Base-by-base conservation (phyloP, 1,140 invertebrate species). In the Venturia canescens region DNA sequence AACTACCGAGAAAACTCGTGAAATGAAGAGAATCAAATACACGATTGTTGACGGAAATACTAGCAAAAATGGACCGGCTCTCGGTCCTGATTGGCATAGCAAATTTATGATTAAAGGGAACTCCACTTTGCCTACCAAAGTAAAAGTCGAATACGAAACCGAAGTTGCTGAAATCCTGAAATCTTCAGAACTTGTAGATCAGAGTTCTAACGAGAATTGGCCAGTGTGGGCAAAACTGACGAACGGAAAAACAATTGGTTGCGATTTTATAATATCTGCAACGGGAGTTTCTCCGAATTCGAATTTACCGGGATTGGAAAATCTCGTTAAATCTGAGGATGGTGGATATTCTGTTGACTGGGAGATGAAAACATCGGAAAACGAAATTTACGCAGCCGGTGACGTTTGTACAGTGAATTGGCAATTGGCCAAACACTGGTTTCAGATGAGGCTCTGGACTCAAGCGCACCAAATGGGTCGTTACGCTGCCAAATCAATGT, bases 391-490 rank as follows among this genome's bases (percentile, higher is more conserved):
- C 94, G 98, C 98, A 21, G 98, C 98, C 72, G 99, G 99, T 13
- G 99, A 99, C 94, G 95, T 97, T 11, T 99, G 98, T 86, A 94
- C 93, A 82, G 95, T 96, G 34, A 89, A 89, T 34, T 99, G 98
- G 98, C 88, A 94, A 21, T 86, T 92, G 74, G 94, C 97, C 0
- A 89, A 93, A 53, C 96, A 98, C 88, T 99, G 98, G 98, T 96
- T 98, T 90, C 98, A 99, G 92, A 98, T 99, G 96, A 93, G 98
- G 70, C 90, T 99, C 1, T 99, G 99, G 99, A 98, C 98, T 6
- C 99, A 99, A 93, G 99, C 98, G 0, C 92, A 98, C 81, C 98
- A 99, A 92, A 99, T 99, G 98, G 99, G 98, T 15, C 93, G 94
- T 60, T 99, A 98, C 93, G 97, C 96, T 18, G 98, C 97, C 0